phyloP scores from a whole-genome alignment of 2,113 vertebrate genomes.

The Hiodon alosoides region DNA sequence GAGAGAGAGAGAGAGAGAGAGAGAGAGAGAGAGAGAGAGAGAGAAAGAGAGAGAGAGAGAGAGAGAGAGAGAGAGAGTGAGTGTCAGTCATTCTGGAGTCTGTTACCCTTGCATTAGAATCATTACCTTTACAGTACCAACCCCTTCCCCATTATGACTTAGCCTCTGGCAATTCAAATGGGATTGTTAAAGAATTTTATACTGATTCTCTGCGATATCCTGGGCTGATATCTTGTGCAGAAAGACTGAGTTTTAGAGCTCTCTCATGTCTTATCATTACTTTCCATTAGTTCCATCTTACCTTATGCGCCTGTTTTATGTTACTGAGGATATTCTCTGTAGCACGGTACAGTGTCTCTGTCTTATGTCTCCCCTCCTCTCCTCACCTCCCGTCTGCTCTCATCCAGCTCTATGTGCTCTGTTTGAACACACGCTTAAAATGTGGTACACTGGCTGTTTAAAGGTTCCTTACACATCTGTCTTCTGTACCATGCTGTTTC shows the following conservation, averaged over 20 bases:
- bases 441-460: not conserved
- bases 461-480: not conserved
- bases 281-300: slow-evolving; percentile 9
- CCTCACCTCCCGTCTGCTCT: not conserved
- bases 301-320: not conserved
- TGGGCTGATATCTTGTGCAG: not conserved
- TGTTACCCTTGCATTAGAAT: slow-evolving; percentile 23
- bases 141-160: slow-evolving; percentile 2
- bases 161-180: slow-evolving; percentile 47
- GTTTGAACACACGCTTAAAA: not conserved
- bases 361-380: slow-evolving; percentile 10
- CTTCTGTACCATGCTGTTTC: too few species aligned
- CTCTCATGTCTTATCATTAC: slow-evolving; percentile 4
- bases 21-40: slow-evolving; percentile 7
- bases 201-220: slow-evolving; percentile 54
- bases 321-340: not conserved
- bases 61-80: too few species aligned
- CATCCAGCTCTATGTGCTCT: not conserved
- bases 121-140: slow-evolving; percentile 24
- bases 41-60: slow-evolving; percentile 1
- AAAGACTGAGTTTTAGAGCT: slow-evolving; percentile 14
- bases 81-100: not conserved
- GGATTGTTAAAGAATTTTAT: slow-evolving; percentile 52
- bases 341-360: not conserved
- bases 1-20: too few species aligned